Conservation (phyloP, 2,888 invertebrate genomes). For the Didymodactylos carnosus region DNA sequence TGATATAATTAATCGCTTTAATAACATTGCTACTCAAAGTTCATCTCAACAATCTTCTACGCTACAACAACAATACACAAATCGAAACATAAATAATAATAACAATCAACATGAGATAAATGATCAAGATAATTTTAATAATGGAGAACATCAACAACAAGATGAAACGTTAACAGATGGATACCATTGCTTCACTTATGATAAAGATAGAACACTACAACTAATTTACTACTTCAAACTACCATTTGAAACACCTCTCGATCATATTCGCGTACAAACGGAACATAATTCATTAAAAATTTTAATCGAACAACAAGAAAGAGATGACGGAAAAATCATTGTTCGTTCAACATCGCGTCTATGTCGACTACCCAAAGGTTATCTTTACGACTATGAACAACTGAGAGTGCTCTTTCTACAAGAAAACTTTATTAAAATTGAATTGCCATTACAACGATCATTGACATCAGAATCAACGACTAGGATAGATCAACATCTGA, state of each 20-base stretch:
- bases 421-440: not conserved
- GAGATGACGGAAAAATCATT: not conserved
- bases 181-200: not conserved
- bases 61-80: too few relatives aligned
- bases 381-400: not conserved
- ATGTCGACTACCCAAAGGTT: not conserved
- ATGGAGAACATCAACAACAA: too few relatives aligned
- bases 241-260: not conserved
- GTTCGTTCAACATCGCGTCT: not conserved
- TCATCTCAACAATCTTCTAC: too few relatives aligned
- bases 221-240: not conserved
- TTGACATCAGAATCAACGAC: too few relatives aligned
- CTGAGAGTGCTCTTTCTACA: not conserved
- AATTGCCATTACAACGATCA: too few relatives aligned
- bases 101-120: too few relatives aligned
- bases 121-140: too few relatives aligned
- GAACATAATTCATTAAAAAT: not conserved
- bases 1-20: not conserved
- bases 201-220: not conserved
- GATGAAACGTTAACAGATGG: not conserved
- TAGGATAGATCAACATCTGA: too few relatives aligned
- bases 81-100: too few relatives aligned
- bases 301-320: not conserved
- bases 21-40: not conserved
- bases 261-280: not conserved